A percentile compares a stretch with the other conserved stretches of the same genome.
phyloP scores from a whole-genome alignment of 1,140 invertebrate species.

The Pseudomyrmex sp. region DNA sequence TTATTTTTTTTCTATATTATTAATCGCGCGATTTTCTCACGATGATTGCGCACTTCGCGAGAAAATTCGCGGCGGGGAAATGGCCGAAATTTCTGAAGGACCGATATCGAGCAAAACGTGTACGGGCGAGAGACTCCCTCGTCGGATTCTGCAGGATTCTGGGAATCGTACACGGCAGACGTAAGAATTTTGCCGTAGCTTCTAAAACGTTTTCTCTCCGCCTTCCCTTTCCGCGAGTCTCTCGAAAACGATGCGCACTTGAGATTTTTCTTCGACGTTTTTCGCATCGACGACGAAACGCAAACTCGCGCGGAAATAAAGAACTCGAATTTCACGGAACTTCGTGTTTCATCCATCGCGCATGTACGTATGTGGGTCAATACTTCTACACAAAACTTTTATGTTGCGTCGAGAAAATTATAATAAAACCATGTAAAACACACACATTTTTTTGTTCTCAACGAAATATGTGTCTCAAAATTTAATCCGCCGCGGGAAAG shows the following conservation, averaged over 20 bases:
- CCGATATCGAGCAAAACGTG: conserved; percentile 33
- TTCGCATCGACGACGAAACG: conserved; percentile 61
- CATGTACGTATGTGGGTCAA: neutral
- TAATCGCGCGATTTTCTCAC: neutral
- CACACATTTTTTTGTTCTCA: too few species aligned
- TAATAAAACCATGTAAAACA: neutral
- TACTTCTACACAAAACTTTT: neutral
- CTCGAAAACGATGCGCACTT: conserved; percentile 75
- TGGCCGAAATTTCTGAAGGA: conserved; percentile 56
- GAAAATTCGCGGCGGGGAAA: conserved; percentile 21
- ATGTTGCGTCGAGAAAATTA: too few species aligned
- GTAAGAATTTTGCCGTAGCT: conserved; percentile 69
- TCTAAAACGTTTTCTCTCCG: conserved; percentile 41
- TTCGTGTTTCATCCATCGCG: conserved; percentile 54
- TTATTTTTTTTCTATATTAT: neutral
- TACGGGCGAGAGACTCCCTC: conserved; percentile 45
- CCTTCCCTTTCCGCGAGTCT: conserved; percentile 53
- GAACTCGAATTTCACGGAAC: conserved; percentile 78
- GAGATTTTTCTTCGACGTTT: conserved; percentile 74
- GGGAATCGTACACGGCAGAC: conserved; percentile 19
- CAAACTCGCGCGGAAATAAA: conserved; percentile 75
- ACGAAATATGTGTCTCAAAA: too few species aligned
- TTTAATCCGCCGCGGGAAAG: too few species aligned
- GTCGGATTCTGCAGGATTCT: conserved; percentile 49
- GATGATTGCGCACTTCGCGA: neutral